Conservation (phyloP, 1,140 invertebrate species). For the Danaus plexippus region DNA sequence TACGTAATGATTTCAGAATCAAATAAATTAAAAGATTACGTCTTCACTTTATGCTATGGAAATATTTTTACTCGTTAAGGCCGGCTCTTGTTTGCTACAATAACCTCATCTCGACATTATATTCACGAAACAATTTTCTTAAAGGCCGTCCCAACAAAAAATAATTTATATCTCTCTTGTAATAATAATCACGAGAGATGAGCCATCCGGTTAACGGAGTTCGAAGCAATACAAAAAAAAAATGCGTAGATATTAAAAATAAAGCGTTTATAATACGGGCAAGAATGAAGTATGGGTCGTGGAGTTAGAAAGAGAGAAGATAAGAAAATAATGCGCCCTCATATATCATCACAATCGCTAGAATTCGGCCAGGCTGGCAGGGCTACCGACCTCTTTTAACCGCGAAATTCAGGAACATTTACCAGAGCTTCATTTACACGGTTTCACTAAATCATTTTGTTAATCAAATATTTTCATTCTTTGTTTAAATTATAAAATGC, state of each 20-base stretch:
- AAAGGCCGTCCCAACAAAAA: slow-evolving; percentile 41
- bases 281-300: slow-evolving; percentile 61
- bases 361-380: slow-evolving; percentile 45
- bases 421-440: slow-evolving; percentile 27
- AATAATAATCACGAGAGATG: slow-evolving; percentile 26
- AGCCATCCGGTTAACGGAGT: slow-evolving; percentile 20
- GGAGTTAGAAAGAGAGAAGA: slow-evolving; percentile 62
- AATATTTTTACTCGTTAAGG: slow-evolving; percentile 35
- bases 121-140: slow-evolving; percentile 57
- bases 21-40: slow-evolving; percentile 34
- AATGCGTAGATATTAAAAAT: slow-evolving; percentile 57
- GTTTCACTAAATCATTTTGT: too few relatives aligned
- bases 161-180: slow-evolving; percentile 28
- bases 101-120: slow-evolving; percentile 49
- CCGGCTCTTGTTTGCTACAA: slow-evolving; percentile 34
- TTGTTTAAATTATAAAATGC: too few relatives aligned
- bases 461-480: too few relatives aligned
- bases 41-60: slow-evolving; percentile 32
- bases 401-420: slow-evolving; percentile 48
- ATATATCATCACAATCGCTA: slow-evolving; percentile 66
- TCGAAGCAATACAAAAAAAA: slow-evolving; percentile 52
- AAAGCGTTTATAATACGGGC: slow-evolving; percentile 63
- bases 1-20: slow-evolving; percentile 24
- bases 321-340: slow-evolving; percentile 65
- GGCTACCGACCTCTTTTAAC: slow-evolving; percentile 56